phyloP scores from a whole-genome alignment of 2,113 vertebrate genomes.

The Balaenoptera acutorostrata region DNA sequence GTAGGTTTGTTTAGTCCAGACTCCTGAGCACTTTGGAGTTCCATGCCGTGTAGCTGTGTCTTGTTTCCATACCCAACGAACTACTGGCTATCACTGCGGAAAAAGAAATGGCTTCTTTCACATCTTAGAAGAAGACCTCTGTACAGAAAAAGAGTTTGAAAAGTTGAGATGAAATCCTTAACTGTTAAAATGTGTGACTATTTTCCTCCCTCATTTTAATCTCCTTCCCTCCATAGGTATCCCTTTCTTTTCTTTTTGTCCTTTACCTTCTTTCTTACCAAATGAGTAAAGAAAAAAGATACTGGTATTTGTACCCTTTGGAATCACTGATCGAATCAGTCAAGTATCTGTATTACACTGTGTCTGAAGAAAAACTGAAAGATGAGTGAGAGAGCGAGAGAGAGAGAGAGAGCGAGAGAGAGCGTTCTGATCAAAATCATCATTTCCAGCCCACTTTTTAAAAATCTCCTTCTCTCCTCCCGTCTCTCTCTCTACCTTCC shows the following conservation, averaged over 20 bases:
- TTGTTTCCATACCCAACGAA: not conserved
- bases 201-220: not conserved
- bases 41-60: rapidly evolving
- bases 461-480: not conserved
- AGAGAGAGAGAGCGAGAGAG: too few relatives aligned
- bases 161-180: not conserved
- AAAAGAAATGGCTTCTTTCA: not conserved
- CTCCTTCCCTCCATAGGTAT: not conserved
- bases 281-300: not conserved
- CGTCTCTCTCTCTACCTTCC: not conserved
- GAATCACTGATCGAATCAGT: not conserved
- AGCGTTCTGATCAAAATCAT: not conserved
- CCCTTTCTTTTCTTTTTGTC: not conserved
- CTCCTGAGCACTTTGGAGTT: too few relatives aligned
- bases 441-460: not conserved
- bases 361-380: not conserved
- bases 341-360: not conserved
- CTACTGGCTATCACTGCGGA: not conserved
- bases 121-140: not conserved
- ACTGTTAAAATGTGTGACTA: not conserved
- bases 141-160: not conserved
- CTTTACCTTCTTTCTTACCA: not conserved
- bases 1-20: not conserved
- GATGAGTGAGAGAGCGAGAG: too few relatives aligned
- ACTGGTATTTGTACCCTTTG: not conserved